phyloP scores from a whole-genome alignment of 2,888 invertebrate genomes.

The Mythimna vitellina region DNA sequence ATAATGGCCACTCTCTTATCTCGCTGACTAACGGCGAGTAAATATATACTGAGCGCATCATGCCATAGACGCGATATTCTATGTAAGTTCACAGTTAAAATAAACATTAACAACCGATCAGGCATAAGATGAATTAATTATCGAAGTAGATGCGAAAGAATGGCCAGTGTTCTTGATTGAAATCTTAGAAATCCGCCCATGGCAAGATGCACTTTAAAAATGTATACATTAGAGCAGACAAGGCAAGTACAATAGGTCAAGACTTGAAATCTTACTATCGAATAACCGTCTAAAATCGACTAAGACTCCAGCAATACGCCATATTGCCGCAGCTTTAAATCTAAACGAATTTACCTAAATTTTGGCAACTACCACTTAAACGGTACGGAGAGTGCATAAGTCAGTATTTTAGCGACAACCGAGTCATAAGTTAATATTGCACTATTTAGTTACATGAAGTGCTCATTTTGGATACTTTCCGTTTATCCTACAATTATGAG shows the following conservation, averaged over 20 bases:
- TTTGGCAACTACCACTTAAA: slow-evolving; percentile 65
- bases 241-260: slow-evolving; percentile 66
- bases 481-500: background rate
- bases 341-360: slow-evolving; percentile 53
- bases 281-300: slow-evolving; percentile 41
- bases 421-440: slow-evolving; percentile 76
- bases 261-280: slow-evolving; percentile 53
- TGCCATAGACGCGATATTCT: slow-evolving; percentile 30
- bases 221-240: slow-evolving; percentile 47
- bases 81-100: slow-evolving; percentile 14
- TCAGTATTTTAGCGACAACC: slow-evolving; percentile 68
- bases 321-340: slow-evolving; percentile 42
- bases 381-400: slow-evolving; percentile 75
- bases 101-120: slow-evolving; percentile 6
- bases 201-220: slow-evolving; percentile 58
- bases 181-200: slow-evolving; percentile 33
- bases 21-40: slow-evolving; percentile 52
- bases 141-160: slow-evolving; percentile 21
- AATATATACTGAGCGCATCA: slow-evolving; percentile 38
- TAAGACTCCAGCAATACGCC: slow-evolving; percentile 45
- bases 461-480: slow-evolving; percentile 63
- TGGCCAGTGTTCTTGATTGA: slow-evolving; percentile 2
- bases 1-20: slow-evolving; percentile 58
- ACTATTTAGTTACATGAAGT: slow-evolving; percentile 64
- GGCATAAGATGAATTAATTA: background rate